Evolutionary conservation across 1,140 invertebrate genomes (phyloP).

Genomic region (Plectrocnemia conspersa): DNA sequence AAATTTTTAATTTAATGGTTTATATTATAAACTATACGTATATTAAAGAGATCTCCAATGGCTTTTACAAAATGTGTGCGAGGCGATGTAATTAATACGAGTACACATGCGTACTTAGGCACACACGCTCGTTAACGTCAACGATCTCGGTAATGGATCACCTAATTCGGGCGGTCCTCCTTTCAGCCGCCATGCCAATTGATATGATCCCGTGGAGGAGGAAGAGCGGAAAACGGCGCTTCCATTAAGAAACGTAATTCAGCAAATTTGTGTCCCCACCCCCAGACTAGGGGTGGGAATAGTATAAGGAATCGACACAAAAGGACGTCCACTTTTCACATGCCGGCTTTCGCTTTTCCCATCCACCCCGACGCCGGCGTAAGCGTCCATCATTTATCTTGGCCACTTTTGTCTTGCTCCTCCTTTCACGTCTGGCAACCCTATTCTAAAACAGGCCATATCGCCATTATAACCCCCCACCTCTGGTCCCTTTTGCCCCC

Average conservation of each 20-base stretch:
- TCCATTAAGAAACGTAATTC: conserved; percentile 21
- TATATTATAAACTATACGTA: no score
- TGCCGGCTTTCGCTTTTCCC: conserved; percentile 22
- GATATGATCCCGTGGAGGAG: conserved; percentile 9
- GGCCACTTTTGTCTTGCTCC: conserved; percentile 29
- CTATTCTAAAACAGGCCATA: conserved; percentile 29
- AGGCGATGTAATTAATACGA: no score
- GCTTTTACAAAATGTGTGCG: no score
- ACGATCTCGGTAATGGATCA: no score
- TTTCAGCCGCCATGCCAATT: no score
- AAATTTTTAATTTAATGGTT: no score
- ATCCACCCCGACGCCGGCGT: not conserved
- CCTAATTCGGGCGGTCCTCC: no score
- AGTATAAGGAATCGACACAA: conserved; percentile 6
- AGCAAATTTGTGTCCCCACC: conserved; percentile 9
- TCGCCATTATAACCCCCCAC: conserved; percentile 13
- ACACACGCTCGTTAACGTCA: no score
- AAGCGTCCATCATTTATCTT: conserved; percentile 33
- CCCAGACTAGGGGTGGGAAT: not conserved
- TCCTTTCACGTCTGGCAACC: conserved; percentile 28
- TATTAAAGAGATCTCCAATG: no score
- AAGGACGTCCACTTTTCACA: conserved; percentile 27
- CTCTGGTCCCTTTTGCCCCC: no score
- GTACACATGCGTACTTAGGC: no score
- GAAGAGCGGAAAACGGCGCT: not conserved